Conservation (phyloP, 2,797 vertebrate genomes). For the Enteromius unitaeniatus region DNA sequence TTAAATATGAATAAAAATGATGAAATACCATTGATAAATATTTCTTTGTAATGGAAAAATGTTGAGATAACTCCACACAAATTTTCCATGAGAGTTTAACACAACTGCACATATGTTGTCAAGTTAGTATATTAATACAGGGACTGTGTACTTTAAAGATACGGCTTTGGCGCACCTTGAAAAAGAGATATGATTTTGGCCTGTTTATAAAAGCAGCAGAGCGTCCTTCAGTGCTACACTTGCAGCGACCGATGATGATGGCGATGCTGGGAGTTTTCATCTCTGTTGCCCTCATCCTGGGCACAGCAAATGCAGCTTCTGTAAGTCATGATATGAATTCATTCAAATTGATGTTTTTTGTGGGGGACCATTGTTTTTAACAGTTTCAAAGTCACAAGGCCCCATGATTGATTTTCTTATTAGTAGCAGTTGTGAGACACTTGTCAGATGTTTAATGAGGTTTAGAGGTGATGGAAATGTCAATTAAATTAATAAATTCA, state of each 20-base stretch:
- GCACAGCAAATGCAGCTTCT: slow-evolving; percentile 64
- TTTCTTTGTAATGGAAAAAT: background rate
- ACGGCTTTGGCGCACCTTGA: slow-evolving; percentile 5
- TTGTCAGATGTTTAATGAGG: too few species aligned
- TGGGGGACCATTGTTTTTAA: too few species aligned
- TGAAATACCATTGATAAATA: too few species aligned
- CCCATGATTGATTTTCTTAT: too few species aligned
- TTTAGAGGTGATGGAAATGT: too few species aligned
- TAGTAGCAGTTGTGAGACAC: too few species aligned
- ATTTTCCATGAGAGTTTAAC: slow-evolving; percentile 46
- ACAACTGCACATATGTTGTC: slow-evolving; percentile 53
- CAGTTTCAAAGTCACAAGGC: too few species aligned
- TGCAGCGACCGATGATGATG: slow-evolving; percentile 66
- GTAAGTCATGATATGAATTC: slow-evolving; percentile 67
- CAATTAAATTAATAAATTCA: too few species aligned
- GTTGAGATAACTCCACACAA: background rate
- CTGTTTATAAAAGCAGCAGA: slow-evolving; percentile 54
- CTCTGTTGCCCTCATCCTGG: slow-evolving; percentile 67
- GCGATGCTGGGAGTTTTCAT: slow-evolving; percentile 65
- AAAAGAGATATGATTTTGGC: slow-evolving; percentile 37
- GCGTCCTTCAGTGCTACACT: background rate
- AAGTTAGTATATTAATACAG: slow-evolving; percentile 33
- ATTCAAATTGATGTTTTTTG: too few species aligned
- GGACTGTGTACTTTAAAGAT: slow-evolving; percentile 19
- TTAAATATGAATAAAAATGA: too few species aligned